Conservation (phyloP, 2,113 vertebrate genomes). For the Catharus bicknelli region DNA sequence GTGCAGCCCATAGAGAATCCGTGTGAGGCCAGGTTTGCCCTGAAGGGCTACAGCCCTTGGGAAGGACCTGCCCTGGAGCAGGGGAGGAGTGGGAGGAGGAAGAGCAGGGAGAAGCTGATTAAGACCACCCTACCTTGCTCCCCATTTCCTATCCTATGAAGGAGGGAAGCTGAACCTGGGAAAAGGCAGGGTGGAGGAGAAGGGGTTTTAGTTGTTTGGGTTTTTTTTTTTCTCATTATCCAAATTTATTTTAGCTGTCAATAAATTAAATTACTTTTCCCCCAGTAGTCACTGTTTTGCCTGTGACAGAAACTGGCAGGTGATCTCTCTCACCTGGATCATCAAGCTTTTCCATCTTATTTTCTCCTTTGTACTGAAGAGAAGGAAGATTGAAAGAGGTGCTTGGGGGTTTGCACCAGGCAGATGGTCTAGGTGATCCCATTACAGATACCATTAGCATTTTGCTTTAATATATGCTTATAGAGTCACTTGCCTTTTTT, state of each 20-base stretch:
- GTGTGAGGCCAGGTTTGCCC: neutral
- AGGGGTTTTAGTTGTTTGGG: neutral
- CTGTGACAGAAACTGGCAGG: neutral
- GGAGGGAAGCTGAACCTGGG: neutral
- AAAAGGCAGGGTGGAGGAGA: neutral
- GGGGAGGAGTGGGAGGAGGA: neutral
- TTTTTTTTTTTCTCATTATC: neutral
- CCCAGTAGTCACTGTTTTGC: neutral
- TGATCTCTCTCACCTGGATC: neutral
- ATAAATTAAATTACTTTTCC: neutral
- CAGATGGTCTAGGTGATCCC: neutral
- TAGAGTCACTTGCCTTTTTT: conserved; percentile 77
- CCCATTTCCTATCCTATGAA: neutral
- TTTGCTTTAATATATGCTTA: neutral
- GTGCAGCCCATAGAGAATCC: neutral
- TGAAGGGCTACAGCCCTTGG: neutral
- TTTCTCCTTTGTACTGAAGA: accelerated
- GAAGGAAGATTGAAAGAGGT: neutral
- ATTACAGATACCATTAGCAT: neutral
- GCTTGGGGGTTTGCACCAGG: neutral
- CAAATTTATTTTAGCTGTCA: neutral
- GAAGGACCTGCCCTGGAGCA: neutral
- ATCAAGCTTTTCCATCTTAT: neutral
- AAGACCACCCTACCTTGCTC: neutral
- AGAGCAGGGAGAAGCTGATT: neutral